These are phyloP conservation scores for Drosophila fuyamai DNA, from an alignment of 1,140 invertebrate genomes.

Conservation along the genomic window DNA sequence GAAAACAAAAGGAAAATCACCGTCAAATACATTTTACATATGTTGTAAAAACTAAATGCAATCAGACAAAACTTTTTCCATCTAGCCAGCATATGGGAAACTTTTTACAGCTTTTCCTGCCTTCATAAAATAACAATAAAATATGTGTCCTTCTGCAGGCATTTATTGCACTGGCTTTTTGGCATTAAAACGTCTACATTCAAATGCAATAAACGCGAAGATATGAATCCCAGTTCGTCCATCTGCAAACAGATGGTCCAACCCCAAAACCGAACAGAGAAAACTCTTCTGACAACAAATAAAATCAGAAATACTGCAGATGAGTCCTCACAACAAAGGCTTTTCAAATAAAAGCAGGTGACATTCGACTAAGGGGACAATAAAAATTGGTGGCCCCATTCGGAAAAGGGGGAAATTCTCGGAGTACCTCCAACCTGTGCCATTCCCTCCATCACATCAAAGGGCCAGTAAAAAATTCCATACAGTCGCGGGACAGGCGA, in stretches of 20 bases:
- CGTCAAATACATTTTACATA: slow-evolving; percentile 2
- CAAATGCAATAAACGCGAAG: slow-evolving; percentile 59
- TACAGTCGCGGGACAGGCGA: slow-evolving; percentile 32
- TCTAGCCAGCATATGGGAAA: slow-evolving; percentile 31
- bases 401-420: background rate
- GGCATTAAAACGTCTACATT: slow-evolving; percentile 56
- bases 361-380: slow-evolving; percentile 62
- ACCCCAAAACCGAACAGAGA: slow-evolving; percentile 20
- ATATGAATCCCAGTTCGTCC: slow-evolving; percentile 58
- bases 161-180: slow-evolving; percentile 45
- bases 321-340: slow-evolving; percentile 46
- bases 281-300: slow-evolving; percentile 38
- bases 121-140: slow-evolving; percentile 54
- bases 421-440: background rate
- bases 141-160: slow-evolving; percentile 25
- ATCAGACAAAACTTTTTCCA: slow-evolving; percentile 50
- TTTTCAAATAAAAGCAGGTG: slow-evolving; percentile 71
- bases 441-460: slow-evolving; percentile 49
- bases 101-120: slow-evolving; percentile 19
- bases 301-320: slow-evolving; percentile 56
- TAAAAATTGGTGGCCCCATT: slow-evolving; percentile 43
- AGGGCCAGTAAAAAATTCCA: slow-evolving; percentile 56
- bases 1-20: background rate
- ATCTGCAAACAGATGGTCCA: slow-evolving; percentile 16
- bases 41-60: slow-evolving; percentile 52